Evolutionary conservation across 2,888 invertebrate genomes (phyloP).

Genomic region (Teinopalpus imperialis): DNA sequence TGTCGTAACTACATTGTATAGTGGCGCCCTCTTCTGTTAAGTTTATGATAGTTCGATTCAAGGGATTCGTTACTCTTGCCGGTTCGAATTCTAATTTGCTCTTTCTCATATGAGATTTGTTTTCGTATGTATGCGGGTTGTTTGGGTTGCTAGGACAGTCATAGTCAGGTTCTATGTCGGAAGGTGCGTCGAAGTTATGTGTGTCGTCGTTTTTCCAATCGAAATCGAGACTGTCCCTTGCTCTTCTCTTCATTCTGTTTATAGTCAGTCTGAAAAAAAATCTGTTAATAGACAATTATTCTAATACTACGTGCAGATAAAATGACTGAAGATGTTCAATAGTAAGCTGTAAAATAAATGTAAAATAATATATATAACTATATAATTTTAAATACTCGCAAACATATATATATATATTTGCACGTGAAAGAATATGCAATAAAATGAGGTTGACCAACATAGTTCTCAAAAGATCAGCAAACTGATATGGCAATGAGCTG

Average conservation of each 20-base stretch:
- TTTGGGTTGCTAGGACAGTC: constrained; percentile 75
- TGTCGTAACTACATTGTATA: constrained; percentile 84
- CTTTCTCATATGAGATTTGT: constrained; percentile 57
- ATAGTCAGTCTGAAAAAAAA: constrained; percentile 61
- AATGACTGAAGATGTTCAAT: too few relatives aligned
- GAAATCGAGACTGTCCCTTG: constrained; percentile 84
- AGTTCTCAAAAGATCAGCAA: too few relatives aligned
- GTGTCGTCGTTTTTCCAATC: constrained; percentile 77
- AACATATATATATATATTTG: too few relatives aligned
- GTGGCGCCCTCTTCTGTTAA: constrained; percentile 87
- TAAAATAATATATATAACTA: too few relatives aligned
- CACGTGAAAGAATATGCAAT: too few relatives aligned
- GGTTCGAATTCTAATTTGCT: constrained; percentile 57
- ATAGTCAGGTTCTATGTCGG: constrained; percentile 75
- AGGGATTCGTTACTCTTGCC: constrained; percentile 50
- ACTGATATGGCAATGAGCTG: too few relatives aligned
- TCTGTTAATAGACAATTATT: too few relatives aligned
- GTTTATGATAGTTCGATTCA: constrained; percentile 88
- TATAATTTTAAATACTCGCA: too few relatives aligned
- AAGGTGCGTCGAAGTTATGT: constrained; percentile 74
- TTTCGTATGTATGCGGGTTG: constrained; percentile 70
- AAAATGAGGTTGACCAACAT: too few relatives aligned
- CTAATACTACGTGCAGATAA: too few relatives aligned
- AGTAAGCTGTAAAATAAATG: too few relatives aligned
- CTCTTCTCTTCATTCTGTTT: constrained; percentile 72